Base-by-base conservation (phyloP, 2,888 invertebrate genomes). In the Therioaphis trifolii region DNA sequence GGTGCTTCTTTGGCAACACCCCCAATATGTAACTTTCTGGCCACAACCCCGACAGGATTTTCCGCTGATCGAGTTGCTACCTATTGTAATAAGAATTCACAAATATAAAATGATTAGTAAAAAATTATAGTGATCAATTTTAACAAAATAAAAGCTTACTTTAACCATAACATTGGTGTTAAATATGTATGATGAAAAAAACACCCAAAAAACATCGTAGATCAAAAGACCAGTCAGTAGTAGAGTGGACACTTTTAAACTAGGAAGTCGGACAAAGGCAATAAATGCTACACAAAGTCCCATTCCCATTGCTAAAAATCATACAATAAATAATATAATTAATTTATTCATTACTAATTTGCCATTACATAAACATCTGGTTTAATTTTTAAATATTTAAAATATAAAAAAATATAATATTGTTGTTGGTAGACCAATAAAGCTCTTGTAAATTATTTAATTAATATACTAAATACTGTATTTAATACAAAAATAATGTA, bases 101-200 rank as follows among this genome's bases (percentile, higher is more conserved):
- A 58, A 21, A 46, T 43, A 43, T 15, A 63, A n/a, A n/a, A 63
- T 63, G 46, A 29, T 0, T 27, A 74, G 0, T 29, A 75, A 77
- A 58, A 27, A 35, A 35, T 5, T 7, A 71, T 75, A 55, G 46
- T 61, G 5, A 52, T 29, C 58, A 9, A 40, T n/a, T 24, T 58
- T 46, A 29, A 27, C 52, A 14, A 49, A 75, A 66, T 66, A 55
- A 69, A 86, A 18, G 90, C 92, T 93, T 89, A 95, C 95, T 90
- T 97, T 98, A 86, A 98, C 98, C 98, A 98, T 98, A 86, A 98
- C 98, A 88, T 98, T 98, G 88, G 98, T 96, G 90, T 96, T 98
- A 91, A 98, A 98, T 88, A 98, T 96, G 89, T 98, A 98, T 0
- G 97, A 97, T 3, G 98, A 98, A 91, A 98, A 98, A 91, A 98